Evolutionary conservation across 2,113 vertebrate species (phyloP).

Genomic region (Saimiri boliviensis): DNA sequence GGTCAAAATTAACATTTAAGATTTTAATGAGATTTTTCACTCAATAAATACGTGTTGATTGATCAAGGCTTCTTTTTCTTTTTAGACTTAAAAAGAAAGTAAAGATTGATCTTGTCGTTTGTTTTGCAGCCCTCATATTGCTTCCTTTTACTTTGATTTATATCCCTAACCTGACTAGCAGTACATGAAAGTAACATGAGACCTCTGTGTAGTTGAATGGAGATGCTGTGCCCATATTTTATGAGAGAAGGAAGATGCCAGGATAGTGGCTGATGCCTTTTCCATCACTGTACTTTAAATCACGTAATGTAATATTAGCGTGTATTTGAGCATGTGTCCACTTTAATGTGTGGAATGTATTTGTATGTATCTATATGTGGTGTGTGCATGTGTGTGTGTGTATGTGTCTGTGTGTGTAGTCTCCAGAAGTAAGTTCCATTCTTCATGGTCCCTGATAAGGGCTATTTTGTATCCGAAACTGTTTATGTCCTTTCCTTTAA

Average conservation of each 20-base stretch:
- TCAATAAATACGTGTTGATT: slow-evolving; percentile 63
- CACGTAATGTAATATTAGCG: background rate
- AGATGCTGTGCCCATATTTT: slow-evolving; percentile 55
- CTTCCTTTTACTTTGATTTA: slow-evolving; percentile 70
- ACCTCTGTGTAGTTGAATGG: slow-evolving; percentile 48
- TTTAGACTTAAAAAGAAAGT: slow-evolving; percentile 71
- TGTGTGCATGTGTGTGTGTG: background rate
- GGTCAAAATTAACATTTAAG: slow-evolving; percentile 74
- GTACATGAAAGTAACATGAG: slow-evolving; percentile 68
- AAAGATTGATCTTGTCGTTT: slow-evolving; percentile 65
- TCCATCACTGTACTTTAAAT: background rate
- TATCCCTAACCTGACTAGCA: slow-evolving; percentile 59
- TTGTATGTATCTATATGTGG: background rate
- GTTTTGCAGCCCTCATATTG: slow-evolving; percentile 49
- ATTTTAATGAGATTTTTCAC: slow-evolving; percentile 72
- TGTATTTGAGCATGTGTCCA: background rate
- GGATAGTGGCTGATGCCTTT: background rate
- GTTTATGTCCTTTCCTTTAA: background rate
- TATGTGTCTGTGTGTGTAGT: background rate
- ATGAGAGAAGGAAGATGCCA: slow-evolving; percentile 50
- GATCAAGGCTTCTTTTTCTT: slow-evolving; percentile 57
- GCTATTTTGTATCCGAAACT: background rate
- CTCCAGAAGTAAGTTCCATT: background rate
- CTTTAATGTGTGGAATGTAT: background rate
- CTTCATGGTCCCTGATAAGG: background rate